phyloP scores from a whole-genome alignment of 2,888 invertebrate genomes.

The Diarsia dahlii region DNA sequence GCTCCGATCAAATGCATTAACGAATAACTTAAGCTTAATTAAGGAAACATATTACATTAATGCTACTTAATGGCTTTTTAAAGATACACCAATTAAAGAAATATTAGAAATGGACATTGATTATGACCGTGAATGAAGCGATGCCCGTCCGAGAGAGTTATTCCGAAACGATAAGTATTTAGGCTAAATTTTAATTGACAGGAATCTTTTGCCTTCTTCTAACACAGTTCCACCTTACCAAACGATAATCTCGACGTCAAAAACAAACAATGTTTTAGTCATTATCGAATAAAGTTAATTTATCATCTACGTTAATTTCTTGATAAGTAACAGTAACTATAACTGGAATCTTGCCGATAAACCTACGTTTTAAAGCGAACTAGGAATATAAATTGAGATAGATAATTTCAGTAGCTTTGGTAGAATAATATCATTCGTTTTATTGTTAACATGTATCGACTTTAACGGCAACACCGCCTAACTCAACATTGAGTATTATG shows the following conservation, averaged over 20 bases:
- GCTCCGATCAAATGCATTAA: slow-evolving; percentile 76
- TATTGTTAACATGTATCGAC: slow-evolving; percentile 73
- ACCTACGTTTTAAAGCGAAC: slow-evolving; percentile 89
- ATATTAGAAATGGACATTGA: slow-evolving; percentile 66
- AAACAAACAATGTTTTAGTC: slow-evolving; percentile 74
- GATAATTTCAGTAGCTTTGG: slow-evolving; percentile 90
- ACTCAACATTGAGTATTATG: slow-evolving; percentile 81
- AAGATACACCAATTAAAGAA: slow-evolving; percentile 70
- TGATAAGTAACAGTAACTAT: slow-evolving; percentile 83
- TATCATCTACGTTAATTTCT: slow-evolving; percentile 84
- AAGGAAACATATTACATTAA: slow-evolving; percentile 74
- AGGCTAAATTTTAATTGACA: slow-evolving; percentile 78
- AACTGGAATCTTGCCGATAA: slow-evolving; percentile 89
- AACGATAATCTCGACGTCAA: slow-evolving; percentile 82
- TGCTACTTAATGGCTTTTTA: slow-evolving; percentile 68
- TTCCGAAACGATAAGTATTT: slow-evolving; percentile 80
- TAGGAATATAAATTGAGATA: slow-evolving; percentile 90
- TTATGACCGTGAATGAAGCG: slow-evolving; percentile 60
- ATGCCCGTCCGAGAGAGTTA: slow-evolving; percentile 63
- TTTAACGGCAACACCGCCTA: slow-evolving; percentile 64
- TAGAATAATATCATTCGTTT: slow-evolving; percentile 86
- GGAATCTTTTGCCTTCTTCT: slow-evolving; percentile 77
- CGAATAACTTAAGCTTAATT: slow-evolving; percentile 79
- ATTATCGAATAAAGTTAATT: slow-evolving; percentile 76
- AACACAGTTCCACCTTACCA: slow-evolving; percentile 89